Evolutionary conservation across 2,113 vertebrate species (phyloP).

Genomic region (Clarias macrocephalus): DNA sequence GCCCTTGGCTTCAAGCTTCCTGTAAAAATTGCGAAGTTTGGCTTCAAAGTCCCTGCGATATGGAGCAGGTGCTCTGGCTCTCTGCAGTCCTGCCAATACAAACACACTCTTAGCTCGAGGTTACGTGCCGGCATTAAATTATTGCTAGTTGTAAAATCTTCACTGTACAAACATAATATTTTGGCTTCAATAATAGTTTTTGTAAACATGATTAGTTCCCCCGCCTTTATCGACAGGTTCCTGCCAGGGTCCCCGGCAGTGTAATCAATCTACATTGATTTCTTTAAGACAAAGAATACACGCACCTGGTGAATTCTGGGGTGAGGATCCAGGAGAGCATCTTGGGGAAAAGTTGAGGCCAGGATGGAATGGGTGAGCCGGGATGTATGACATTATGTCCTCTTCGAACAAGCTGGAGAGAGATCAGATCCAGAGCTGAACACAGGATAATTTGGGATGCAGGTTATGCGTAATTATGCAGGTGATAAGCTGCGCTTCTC

Average conservation of each 20-base stretch:
- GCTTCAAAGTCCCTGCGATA: slow-evolving; percentile 98
- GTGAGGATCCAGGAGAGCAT: slow-evolving; percentile 92
- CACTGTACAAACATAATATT: not conserved
- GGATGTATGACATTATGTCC: slow-evolving; percentile 95
- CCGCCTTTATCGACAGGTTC: not conserved
- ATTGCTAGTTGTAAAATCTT: not conserved
- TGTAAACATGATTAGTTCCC: not conserved
- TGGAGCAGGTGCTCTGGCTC: slow-evolving; percentile 93
- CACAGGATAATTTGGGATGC: not conserved
- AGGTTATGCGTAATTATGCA: not conserved
- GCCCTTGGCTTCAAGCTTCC: slow-evolving; percentile 97
- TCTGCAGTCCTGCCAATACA: slow-evolving; percentile 80
- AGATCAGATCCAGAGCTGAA: not conserved
- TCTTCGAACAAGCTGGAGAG: slow-evolving; percentile 91
- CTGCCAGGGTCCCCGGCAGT: not conserved
- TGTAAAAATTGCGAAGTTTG: slow-evolving; percentile 96
- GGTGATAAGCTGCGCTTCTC: not conserved
- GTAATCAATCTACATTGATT: not conserved
- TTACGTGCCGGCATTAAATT: slow-evolving; percentile 6
- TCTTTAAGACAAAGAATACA: not conserved
- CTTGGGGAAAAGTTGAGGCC: slow-evolving; percentile 93
- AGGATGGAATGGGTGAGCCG: slow-evolving; percentile 85
- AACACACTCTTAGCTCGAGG: slow-evolving; percentile 15
- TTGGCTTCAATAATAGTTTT: not conserved
- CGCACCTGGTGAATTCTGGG: slow-evolving; percentile 95